Base-by-base conservation (phyloP, 2,797 vertebrate genomes). In the Gymnoscopelus microlampas region DNA sequence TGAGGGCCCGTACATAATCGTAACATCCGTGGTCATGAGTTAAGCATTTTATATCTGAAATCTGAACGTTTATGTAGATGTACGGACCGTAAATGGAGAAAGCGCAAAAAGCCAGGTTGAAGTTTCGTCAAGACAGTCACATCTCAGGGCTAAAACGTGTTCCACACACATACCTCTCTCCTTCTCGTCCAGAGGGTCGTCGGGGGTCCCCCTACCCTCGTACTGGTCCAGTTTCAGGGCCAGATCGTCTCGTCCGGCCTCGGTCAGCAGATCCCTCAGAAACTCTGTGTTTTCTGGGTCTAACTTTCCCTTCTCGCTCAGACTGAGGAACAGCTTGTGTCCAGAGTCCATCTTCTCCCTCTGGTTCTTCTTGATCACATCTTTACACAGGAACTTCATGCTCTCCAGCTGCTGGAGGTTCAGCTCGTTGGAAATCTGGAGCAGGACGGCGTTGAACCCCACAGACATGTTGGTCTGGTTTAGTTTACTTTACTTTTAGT, bases 301-400 rank as follows among this genome's bases (percentile, higher is more conserved):
- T 2, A 98, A 88, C 0, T 6, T 6, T 11, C 61, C 59, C 78
- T 86, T 88, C 82, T 98, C 92, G 0, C 79, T 68, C n/a, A 98
- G 87, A 0, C 73, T 2, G 2, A 1, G 8, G 73, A 97, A 98
- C 3, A 98, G 93, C 0, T 89, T 77, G 0, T 3, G 0, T 0
- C 91, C 95, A 0, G 2, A 85, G 0, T 0, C 24, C 9, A 94
- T 79, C 0, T 0, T 15, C 61, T 96, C 94, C 0, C 82, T 60
- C 13, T 75, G 90, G 14, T 82, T 69, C 68, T 96, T 98, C 3
- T 79, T 29, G 1, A 98, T 80, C 0, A 13, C 0, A 0, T 5
- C 5, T 0, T 0, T 0, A 73, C 93, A 94, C 15, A 98, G 74
- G 61, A 93, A 97, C 85, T 95, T 96, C 0, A 98, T 13, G 0